phyloP scores from a whole-genome alignment of 1,140 invertebrate species.

The Goniozus legneri region DNA sequence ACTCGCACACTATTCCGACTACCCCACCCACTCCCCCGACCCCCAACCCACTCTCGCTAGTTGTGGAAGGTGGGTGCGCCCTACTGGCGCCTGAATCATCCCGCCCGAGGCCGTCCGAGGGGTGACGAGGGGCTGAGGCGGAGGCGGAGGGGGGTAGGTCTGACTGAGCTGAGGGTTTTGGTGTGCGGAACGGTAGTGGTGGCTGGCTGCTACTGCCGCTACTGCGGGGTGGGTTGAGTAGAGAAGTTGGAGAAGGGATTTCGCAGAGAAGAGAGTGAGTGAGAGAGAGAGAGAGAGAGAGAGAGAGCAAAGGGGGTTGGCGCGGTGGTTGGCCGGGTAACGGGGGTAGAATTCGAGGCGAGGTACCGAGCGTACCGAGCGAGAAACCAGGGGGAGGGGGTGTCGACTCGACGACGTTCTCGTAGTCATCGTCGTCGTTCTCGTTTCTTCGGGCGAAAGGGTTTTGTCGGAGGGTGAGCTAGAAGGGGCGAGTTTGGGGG shows the following conservation, averaged over 20 bases:
- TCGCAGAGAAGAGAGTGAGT: conserved; percentile 4
- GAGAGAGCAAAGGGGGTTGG: conserved; percentile 10
- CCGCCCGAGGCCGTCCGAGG: conserved; percentile 40
- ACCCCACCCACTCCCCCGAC: too few species aligned
- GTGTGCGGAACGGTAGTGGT: conserved; percentile 4
- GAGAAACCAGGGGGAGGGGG: conserved; percentile 4
- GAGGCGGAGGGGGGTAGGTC: conserved; percentile 10
- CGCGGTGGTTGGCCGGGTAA: conserved; percentile 40
- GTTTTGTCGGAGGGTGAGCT: too few species aligned
- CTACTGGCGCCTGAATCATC: conserved; percentile 54
- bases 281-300: not conserved
- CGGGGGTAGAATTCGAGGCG: conserved; percentile 33
- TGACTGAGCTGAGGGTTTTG: conserved; percentile 22
- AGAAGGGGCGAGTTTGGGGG: too few species aligned
- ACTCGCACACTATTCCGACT: too few species aligned
- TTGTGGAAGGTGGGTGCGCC: conserved; percentile 50
- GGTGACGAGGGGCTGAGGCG: conserved; percentile 14
- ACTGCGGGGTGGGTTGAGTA: conserved; percentile 4
- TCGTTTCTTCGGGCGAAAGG: too few species aligned
- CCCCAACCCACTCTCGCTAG: conserved; percentile 20
- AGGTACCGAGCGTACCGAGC: conserved; percentile 9
- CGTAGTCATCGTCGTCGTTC: too few species aligned
- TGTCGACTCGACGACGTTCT: too few species aligned
- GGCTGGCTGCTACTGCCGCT: not conserved
- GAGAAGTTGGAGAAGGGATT: conserved; percentile 1